These are phyloP conservation scores for Dipodomys merriami DNA, from an alignment of 2,113 vertebrate genomes.

Conservation along the genomic window DNA sequence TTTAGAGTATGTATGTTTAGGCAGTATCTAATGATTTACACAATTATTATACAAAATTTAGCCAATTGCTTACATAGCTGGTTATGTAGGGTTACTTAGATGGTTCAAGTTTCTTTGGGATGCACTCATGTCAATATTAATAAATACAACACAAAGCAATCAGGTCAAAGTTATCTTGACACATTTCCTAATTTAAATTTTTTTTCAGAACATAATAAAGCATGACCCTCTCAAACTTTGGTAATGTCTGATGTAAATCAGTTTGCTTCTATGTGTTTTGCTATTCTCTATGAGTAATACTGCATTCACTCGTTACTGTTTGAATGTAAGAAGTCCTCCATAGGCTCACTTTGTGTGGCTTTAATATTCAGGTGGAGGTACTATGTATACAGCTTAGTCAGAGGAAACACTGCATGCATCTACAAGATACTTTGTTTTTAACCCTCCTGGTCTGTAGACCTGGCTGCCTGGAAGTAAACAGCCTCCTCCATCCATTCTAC, in stretches of 20 bases:
- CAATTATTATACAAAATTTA: constrained; percentile 9
- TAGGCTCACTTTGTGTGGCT: neutral
- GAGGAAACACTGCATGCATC: neutral
- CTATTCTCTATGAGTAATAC: neutral
- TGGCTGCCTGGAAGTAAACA: neutral
- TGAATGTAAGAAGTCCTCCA: neutral
- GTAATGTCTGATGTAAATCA: neutral
- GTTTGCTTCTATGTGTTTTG: neutral
- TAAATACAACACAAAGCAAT: neutral
- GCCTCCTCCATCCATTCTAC: neutral
- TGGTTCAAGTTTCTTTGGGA: neutral
- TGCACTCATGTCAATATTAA: neutral
- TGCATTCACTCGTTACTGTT: neutral
- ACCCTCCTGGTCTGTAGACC: neutral
- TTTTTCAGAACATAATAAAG: neutral
- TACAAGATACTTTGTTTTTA: neutral
- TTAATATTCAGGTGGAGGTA: neutral
- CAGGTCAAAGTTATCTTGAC: constrained; percentile 7
- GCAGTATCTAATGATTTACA: neutral
- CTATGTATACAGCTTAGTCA: neutral
- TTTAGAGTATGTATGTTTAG: constrained; percentile 41
- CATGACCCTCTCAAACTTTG: neutral
- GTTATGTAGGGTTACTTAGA: neutral
- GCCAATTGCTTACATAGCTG: neutral
- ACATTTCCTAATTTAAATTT: neutral